Evolutionary conservation across 1,140 invertebrate genomes (phyloP).

Genomic region (Polypedilum pembai): DNA sequence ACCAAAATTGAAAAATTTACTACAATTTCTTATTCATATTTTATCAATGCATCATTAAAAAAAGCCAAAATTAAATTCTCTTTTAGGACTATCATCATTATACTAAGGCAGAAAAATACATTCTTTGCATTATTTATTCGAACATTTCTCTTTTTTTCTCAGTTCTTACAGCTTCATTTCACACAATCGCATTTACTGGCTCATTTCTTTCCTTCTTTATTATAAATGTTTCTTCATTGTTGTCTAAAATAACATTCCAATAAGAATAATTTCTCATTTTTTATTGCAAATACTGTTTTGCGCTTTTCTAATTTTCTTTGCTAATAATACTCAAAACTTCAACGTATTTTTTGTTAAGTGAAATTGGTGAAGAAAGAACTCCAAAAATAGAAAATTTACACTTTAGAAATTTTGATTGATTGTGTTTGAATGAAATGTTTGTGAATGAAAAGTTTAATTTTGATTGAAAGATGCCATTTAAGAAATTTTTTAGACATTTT

Average conservation of each 20-base stretch:
- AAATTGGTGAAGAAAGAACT: too few species aligned
- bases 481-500: too few species aligned
- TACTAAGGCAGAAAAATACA: background rate
- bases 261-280: background rate
- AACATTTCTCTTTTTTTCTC: background rate
- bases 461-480: too few species aligned
- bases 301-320: too few species aligned
- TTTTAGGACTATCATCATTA: background rate
- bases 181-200: background rate
- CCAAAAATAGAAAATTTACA: too few species aligned
- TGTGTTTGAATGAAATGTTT: too few species aligned
- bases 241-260: slow-evolving; percentile 2
- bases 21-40: background rate
- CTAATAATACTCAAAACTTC: too few species aligned
- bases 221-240: background rate
- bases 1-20: too few species aligned
- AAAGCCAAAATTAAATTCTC: background rate
- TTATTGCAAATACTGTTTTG: background rate
- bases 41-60: background rate
- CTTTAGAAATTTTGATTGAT: too few species aligned
- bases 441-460: too few species aligned
- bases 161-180: background rate
- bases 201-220: too few species aligned
- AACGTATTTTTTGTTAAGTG: too few species aligned
- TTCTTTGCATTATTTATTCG: background rate